Evolutionary conservation across 2,797 vertebrate species (phyloP).

Genomic region (Otolemur crassicaudatus): DNA sequence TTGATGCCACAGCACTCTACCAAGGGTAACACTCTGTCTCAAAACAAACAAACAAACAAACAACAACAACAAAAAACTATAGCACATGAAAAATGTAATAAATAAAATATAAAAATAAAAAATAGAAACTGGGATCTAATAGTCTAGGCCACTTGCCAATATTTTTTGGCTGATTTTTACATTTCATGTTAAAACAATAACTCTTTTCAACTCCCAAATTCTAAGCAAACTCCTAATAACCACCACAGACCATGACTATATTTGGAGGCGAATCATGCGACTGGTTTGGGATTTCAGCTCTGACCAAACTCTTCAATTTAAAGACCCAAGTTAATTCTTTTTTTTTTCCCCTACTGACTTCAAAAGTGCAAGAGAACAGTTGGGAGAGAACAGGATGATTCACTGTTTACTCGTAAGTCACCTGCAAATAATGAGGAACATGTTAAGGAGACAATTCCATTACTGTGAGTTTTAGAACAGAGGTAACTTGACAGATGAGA

Average conservation of each 20-base stretch:
- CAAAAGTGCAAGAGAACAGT: background rate
- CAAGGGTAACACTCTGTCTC: too few relatives aligned
- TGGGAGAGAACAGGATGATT: constrained; percentile 2
- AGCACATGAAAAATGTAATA: background rate
- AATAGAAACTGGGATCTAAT: background rate
- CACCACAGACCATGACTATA: background rate
- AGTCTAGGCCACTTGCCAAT: background rate
- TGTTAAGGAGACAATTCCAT: background rate
- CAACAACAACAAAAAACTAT: background rate
- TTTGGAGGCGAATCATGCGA: constrained; percentile 37
- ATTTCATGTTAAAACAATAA: constrained; percentile 52
- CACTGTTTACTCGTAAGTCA: background rate
- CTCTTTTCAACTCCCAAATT: constrained; percentile 66
- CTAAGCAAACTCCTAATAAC: constrained; percentile 49
- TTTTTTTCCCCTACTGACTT: background rate
- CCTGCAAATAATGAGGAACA: background rate
- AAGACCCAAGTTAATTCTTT: background rate
- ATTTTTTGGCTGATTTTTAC: constrained; percentile 53
- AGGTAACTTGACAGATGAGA: background rate
- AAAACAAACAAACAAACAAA: too few relatives aligned
- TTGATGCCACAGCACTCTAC: too few relatives aligned
- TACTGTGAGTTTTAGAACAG: background rate
- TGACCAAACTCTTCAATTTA: constrained; percentile 46
- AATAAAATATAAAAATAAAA: background rate
- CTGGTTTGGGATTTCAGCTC: constrained; percentile 54